Base-by-base conservation (phyloP, 2,888 invertebrate species). In the Chymomyza fuscimana region DNA sequence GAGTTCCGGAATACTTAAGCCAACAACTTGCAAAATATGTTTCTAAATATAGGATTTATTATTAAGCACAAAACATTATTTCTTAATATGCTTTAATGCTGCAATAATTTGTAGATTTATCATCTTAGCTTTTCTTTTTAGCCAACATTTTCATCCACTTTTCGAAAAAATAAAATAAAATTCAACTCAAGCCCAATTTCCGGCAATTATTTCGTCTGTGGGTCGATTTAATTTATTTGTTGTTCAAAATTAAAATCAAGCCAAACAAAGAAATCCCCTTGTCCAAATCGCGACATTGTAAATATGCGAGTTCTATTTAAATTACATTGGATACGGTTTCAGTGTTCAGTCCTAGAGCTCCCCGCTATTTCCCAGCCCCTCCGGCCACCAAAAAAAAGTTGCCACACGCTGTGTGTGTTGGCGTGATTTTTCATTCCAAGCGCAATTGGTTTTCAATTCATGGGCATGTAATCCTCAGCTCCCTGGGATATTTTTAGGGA, bases 381-480 rank as follows among this genome's bases (percentile, higher is more conserved):
- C 51, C 63, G n/a, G 9, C 59, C 25, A 50, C 15, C 32, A 58
- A 51, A 32, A 52, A 15, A 25, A 29, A 15, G 52, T 25, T 56
- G 56, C 54, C 54, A 19, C 63, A 63, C 52, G 72, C 86, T 81
- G 81, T 72, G 74, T 73, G 77, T 79, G 77, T 80, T 86, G 79
- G 81, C 78, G 83, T 88, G 87, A 87, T 82, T 89, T 87, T 88
- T 86, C 88, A 89, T 89, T 79, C 88, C 79, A 77, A 79, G 79
- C 86, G 79, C 87, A 87, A 87, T 87, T 87, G 87, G 88, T 87
- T 87, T 87, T 89, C 87, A 87, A 87, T 87, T 89, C 87, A 83
- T 80, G 80, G 72, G 76, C 86, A 77, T 88, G 89, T 87, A 87
- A 87, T 87, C 88, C 78, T 65, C 79, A 71, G 87, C 87, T 86